These are phyloP conservation scores for Thalassarche chlororhynchos DNA, from an alignment of 2,113 vertebrate species.

Conservation along the genomic window DNA sequence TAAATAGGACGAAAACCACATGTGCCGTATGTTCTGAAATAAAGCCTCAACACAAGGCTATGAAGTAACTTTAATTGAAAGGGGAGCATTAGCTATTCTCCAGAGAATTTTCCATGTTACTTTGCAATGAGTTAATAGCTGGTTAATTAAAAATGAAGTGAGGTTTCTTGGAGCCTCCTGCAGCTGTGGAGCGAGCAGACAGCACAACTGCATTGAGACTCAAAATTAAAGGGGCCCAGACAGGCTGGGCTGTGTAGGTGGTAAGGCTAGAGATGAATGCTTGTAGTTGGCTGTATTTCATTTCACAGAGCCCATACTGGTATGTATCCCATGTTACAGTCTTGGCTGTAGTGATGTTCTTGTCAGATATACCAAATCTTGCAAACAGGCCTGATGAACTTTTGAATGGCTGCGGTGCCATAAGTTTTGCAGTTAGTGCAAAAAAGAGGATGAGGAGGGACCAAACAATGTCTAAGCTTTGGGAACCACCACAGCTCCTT, in stretches of 20 bases:
- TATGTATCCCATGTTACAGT: background rate
- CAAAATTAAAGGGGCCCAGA: background rate
- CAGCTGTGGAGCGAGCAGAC: background rate
- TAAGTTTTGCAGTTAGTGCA: background rate
- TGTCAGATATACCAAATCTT: background rate
- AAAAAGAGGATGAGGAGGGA: background rate
- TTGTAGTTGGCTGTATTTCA: background rate
- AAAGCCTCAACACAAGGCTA: background rate
- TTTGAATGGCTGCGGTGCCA: background rate
- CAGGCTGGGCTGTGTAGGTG: background rate
- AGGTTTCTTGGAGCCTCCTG: background rate
- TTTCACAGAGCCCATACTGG: background rate
- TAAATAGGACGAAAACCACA: background rate
- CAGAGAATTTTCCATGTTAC: background rate
- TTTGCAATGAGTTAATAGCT: background rate
- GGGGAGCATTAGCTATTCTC: background rate
- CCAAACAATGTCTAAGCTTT: background rate
- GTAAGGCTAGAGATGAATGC: background rate
- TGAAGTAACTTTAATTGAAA: background rate
- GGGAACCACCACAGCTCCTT: background rate
- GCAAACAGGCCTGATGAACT: background rate
- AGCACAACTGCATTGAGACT: background rate
- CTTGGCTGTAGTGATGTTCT: background rate
- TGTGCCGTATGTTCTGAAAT: background rate
- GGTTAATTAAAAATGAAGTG: background rate